These are phyloP conservation scores for Mastomys coucha DNA, from an alignment of 2,113 vertebrate species.

Conservation along the genomic window DNA sequence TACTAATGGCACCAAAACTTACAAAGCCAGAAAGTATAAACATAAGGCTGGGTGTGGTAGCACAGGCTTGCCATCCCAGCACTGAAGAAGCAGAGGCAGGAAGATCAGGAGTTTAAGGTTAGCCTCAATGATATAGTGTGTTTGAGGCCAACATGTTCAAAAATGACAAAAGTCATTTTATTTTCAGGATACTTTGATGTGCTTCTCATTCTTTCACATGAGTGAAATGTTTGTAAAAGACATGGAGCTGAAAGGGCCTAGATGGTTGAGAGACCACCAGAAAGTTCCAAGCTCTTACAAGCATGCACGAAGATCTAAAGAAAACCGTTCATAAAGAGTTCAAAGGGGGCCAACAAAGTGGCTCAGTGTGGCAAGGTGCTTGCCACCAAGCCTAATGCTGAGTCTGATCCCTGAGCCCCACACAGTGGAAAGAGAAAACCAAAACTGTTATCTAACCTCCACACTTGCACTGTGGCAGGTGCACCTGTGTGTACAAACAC, in stretches of 20 bases:
- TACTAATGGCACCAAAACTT: neutral
- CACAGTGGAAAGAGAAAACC: no score
- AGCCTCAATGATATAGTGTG: no score
- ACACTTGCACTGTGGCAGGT: neutral
- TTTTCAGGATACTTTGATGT: no score
- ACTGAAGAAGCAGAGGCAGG: neutral
- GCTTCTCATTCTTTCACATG: no score
- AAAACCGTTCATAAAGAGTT: slow-evolving; percentile 5
- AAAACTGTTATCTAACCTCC: neutral
- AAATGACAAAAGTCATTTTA: neutral
- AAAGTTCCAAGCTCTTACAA: neutral
- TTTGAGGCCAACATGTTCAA: no score
- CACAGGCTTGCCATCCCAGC: neutral
- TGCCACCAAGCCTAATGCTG: no score
- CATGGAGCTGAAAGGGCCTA: no score
- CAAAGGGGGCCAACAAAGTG: neutral
- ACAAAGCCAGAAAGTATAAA: neutral
- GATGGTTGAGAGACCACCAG: neutral
- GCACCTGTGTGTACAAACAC: no score
- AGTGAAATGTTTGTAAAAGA: no score
- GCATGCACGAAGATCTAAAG: slow-evolving; percentile 19
- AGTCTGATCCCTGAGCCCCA: no score
- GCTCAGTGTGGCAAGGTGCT: no score
- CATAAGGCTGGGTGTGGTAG: neutral
- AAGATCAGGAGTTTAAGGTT: no score